Conservation (phyloP, 1,140 invertebrate genomes). For the Archegozetes longisetosus region DNA sequence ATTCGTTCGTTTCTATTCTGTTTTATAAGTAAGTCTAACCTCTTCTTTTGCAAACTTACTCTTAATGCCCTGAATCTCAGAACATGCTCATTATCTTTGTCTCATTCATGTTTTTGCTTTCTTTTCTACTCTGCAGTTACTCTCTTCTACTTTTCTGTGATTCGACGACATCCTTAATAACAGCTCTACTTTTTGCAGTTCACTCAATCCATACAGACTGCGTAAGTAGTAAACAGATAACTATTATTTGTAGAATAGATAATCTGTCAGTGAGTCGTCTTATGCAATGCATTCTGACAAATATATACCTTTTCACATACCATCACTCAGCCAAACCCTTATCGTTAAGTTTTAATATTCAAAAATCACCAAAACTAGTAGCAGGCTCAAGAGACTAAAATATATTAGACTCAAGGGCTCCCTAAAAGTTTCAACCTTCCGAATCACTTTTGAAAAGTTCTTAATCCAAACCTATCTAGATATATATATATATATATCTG, state of each 20-base stretch:
- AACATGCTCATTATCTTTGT: not conserved
- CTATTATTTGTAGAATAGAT: not conserved
- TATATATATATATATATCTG: too few relatives aligned
- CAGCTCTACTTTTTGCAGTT: slow-evolving; percentile 1
- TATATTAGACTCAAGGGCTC: too few relatives aligned
- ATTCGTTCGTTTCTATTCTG: slow-evolving; percentile 19
- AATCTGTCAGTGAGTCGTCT: not conserved
- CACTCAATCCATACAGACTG: slow-evolving; percentile 12
- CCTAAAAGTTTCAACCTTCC: too few relatives aligned
- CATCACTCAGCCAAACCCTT: too few relatives aligned
- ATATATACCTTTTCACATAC: too few relatives aligned
- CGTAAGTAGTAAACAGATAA: slow-evolving; percentile 2
- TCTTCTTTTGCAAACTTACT: not conserved
- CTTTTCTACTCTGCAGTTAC: not conserved
- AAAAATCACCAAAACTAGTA: too few relatives aligned
- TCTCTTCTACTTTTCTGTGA: not conserved
- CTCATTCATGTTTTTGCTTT: not conserved
- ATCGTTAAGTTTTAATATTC: too few relatives aligned
- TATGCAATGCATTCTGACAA: too few relatives aligned
- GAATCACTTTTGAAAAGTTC: too few relatives aligned
- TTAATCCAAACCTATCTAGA: too few relatives aligned
- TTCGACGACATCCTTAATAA: slow-evolving; percentile 5
- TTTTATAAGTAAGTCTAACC: slow-evolving; percentile 12
- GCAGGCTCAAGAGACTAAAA: too few relatives aligned
- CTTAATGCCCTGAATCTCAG: not conserved